Percentiles rank a stretch among this genome's conserved stretches.
Evolutionary conservation across 1,140 invertebrate species (phyloP).

Genomic region (Nymphalis io): DNA sequence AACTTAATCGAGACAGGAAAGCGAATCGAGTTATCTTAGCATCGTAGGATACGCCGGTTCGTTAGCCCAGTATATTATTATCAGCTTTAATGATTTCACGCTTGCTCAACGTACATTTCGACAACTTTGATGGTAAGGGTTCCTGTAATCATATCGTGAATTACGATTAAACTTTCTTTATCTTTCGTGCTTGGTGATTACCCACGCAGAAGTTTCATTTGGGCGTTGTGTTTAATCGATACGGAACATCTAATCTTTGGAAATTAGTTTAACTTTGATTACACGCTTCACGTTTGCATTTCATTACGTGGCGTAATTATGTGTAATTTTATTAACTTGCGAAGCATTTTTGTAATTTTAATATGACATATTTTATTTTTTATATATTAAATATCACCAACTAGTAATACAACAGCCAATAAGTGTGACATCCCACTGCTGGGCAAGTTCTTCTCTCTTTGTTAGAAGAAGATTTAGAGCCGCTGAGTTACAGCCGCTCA

Average conservation of each 20-base stretch:
- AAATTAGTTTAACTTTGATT: conserved; percentile 67
- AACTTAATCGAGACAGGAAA: conserved; percentile 38
- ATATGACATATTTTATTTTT: too few species aligned
- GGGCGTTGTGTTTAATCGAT: conserved; percentile 67
- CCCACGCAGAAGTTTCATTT: conserved; percentile 60
- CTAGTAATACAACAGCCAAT: too few species aligned
- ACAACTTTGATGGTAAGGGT: conserved; percentile 61
- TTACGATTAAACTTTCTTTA: conserved; percentile 72
- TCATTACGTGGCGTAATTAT: conserved; percentile 48
- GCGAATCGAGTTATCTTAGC: conserved; percentile 48
- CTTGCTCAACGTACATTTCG: conserved; percentile 61
- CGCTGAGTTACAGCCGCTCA: too few species aligned
- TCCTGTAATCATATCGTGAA: conserved; percentile 66
- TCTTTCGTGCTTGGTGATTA: conserved; percentile 65
- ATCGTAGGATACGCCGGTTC: conserved; percentile 50
- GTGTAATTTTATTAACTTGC: conserved; percentile 10
- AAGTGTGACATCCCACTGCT: too few species aligned
- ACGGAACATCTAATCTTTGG: conserved; percentile 58
- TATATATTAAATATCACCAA: too few species aligned
- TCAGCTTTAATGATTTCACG: conserved; percentile 72
- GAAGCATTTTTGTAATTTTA: neutral
- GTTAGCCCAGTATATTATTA: conserved; percentile 72
- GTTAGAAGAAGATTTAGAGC: too few species aligned
- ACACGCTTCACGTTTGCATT: conserved; percentile 47
- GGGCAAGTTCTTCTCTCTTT: too few species aligned